These are phyloP conservation scores for Daboia siamensis DNA, from an alignment of 2,113 vertebrate species.

Conservation along the genomic window DNA sequence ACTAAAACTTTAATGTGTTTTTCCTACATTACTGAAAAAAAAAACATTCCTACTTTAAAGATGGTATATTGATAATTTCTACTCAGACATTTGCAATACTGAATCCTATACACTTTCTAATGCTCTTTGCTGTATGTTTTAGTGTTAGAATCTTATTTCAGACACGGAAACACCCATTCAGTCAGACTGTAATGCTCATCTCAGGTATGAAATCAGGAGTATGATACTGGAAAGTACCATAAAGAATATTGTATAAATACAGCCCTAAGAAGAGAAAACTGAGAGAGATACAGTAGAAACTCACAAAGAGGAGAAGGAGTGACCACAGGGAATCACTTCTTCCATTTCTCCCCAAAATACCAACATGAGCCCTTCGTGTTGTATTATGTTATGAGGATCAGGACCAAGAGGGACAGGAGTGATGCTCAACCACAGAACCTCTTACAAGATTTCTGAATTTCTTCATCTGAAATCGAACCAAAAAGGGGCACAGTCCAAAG, in stretches of 20 bases:
- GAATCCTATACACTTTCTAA: neutral
- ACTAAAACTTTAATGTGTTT: neutral
- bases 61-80: neutral
- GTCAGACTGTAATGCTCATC: neutral
- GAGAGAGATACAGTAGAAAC: neutral
- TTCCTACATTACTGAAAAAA: neutral
- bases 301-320: neutral
- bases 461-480: neutral
- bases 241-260: neutral
- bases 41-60: neutral
- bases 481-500: neutral
- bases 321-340: neutral
- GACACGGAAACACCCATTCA: neutral
- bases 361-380: neutral
- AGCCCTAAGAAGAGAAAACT: neutral
- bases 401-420: neutral
- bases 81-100: neutral
- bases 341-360: neutral
- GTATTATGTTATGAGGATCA: neutral
- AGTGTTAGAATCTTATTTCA: neutral
- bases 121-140: neutral
- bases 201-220: neutral
- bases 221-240: neutral
- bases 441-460: neutral
- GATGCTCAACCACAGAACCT: neutral